Conservation (phyloP, 2,113 vertebrate species). For the Pangasianodon hypophthalmus region DNA sequence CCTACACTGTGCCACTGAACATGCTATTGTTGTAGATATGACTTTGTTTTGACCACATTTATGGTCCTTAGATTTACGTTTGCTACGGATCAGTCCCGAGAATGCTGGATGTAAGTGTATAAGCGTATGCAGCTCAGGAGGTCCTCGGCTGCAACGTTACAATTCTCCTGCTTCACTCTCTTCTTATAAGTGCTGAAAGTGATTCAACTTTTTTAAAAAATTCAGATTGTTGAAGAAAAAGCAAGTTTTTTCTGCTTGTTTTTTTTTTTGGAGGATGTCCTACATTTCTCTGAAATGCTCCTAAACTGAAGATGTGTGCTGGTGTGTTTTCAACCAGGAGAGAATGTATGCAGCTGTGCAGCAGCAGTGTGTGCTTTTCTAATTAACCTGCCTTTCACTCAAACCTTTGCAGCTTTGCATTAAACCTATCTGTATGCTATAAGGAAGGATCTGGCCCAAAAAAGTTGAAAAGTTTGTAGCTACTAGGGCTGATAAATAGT, state of each 20-base stretch:
- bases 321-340: not conserved
- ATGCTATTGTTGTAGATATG: not conserved
- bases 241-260: constrained; percentile 1
- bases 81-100: constrained; percentile 58
- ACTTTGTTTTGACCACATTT: constrained; percentile 24
- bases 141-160: constrained; percentile 50
- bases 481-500: constrained; percentile 1
- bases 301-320: not conserved
- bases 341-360: not conserved
- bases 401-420: not conserved
- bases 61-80: constrained; percentile 61
- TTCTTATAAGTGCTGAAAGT: not conserved
- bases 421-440: not conserved
- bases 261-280: constrained; percentile 34
- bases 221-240: not conserved
- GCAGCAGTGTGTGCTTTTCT: not conserved
- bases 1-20: not conserved
- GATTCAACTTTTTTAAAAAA: not conserved
- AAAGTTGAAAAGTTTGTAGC: not conserved
- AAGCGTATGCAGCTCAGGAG: constrained; percentile 35
- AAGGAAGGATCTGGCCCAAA: not conserved
- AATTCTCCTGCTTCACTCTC: constrained; percentile 3
- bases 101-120: constrained; percentile 66
- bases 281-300: not conserved
- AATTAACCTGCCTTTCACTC: constrained; percentile 16